Evolutionary conservation across 1,140 invertebrate species (phyloP).

Genomic region (Bathynomus jamesi): DNA sequence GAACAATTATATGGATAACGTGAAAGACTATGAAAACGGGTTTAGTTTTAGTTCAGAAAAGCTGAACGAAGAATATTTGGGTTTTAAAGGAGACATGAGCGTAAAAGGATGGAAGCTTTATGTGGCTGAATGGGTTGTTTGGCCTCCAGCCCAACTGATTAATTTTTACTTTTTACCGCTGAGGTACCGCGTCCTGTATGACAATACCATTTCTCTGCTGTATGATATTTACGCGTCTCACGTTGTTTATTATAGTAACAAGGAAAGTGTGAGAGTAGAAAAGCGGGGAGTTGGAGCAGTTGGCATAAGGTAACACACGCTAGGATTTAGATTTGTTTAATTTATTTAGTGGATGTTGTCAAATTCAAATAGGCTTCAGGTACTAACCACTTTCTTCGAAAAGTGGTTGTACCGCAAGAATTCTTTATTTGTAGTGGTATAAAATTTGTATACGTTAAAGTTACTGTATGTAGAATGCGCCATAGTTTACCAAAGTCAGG

Average conservation of each 20-base stretch:
- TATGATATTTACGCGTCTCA: constrained; percentile 89
- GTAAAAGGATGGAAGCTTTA: constrained; percentile 72
- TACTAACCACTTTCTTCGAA: too few species aligned
- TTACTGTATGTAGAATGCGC: too few species aligned
- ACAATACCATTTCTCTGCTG: constrained; percentile 79
- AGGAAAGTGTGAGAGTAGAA: not conserved
- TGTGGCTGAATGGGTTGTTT: constrained; percentile 68
- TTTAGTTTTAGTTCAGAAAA: constrained; percentile 29
- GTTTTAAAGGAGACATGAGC: constrained; percentile 56
- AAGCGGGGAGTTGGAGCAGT: not conserved
- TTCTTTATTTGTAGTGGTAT: too few species aligned
- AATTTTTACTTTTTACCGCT: constrained; percentile 84
- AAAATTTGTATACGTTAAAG: too few species aligned
- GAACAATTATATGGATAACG: constrained; percentile 38
- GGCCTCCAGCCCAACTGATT: constrained; percentile 69
- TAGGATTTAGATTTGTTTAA: too few species aligned
- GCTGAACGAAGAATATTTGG: constrained; percentile 48
- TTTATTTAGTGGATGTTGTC: too few species aligned
- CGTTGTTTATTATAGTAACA: constrained; percentile 12
- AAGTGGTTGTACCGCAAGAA: too few species aligned
- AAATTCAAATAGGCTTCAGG: too few species aligned
- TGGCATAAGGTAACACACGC: too few species aligned
- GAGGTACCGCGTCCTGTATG: constrained; percentile 77
- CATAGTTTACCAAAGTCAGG: too few species aligned
- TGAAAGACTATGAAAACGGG: not conserved